Conservation (phyloP, 2,797 vertebrate genomes). For the Pristis pectinata region DNA sequence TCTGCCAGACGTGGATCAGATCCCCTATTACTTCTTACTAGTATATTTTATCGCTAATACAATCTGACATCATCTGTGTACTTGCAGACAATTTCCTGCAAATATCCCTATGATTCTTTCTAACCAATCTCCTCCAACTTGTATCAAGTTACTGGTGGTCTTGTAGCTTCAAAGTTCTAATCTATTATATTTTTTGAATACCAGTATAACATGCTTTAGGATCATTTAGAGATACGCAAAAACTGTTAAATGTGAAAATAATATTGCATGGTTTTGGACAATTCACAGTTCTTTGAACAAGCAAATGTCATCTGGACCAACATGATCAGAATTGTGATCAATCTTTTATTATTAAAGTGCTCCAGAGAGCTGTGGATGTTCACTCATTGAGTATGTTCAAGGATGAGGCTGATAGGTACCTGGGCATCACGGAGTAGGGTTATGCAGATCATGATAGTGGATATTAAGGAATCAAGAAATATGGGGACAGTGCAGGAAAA, state of each 20-base stretch:
- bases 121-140: neutral
- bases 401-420: no score
- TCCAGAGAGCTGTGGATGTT: no score
- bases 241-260: neutral
- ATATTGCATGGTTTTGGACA: neutral
- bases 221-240: neutral
- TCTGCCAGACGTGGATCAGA: no score
- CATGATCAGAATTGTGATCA: neutral
- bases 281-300: neutral
- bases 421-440: no score
- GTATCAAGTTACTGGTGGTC: neutral
- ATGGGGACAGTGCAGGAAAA: no score
- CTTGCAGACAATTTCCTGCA: no score
- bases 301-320: neutral
- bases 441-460: no score
- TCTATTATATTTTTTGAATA: neutral
- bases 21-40: no score
- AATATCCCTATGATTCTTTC: neutral
- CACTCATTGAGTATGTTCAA: no score
- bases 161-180: neutral
- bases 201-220: neutral
- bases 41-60: no score
- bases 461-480: no score
- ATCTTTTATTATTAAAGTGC: neutral
- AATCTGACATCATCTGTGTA: no score